Evolutionary conservation across 2,797 vertebrate genomes (phyloP).

Genomic region (Rhinogobio ventralis): DNA sequence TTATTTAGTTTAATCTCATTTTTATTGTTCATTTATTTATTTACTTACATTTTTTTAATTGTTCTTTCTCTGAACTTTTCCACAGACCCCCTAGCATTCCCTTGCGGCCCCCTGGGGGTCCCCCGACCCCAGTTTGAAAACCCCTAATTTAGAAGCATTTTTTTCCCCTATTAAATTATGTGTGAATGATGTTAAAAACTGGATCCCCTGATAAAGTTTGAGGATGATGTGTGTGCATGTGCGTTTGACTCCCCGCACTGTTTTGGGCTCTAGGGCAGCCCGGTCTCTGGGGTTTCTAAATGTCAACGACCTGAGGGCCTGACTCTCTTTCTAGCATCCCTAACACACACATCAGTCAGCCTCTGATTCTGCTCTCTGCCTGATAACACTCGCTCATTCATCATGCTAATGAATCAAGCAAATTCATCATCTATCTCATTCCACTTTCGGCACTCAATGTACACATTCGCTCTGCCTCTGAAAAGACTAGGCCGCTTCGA

Average conservation of each 20-base stretch:
- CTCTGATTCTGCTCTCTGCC: slow-evolving; percentile 61
- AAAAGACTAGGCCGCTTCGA: slow-evolving; percentile 28
- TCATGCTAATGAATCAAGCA: slow-evolving; percentile 63
- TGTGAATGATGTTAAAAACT: slow-evolving; percentile 26
- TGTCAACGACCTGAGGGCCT: slow-evolving; percentile 78
- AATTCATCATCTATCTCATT: slow-evolving; percentile 62
- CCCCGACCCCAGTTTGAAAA: background rate
- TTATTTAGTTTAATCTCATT: background rate
- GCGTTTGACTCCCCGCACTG: slow-evolving; percentile 52
- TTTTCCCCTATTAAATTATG: background rate
- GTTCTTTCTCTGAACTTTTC: background rate
- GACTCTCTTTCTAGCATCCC: slow-evolving; percentile 70
- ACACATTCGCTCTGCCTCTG: slow-evolving; percentile 49
- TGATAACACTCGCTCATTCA: slow-evolving; percentile 64
- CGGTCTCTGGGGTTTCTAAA: slow-evolving; percentile 74
- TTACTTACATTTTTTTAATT: background rate
- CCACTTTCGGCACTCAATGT: slow-evolving; percentile 55
- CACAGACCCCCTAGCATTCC: background rate
- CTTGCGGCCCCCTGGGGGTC: background rate
- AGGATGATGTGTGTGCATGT: slow-evolving; percentile 58
- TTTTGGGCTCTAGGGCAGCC: slow-evolving; percentile 66
- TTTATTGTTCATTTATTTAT: background rate
- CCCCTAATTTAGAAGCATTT: slow-evolving; percentile 11
- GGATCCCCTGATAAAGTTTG: slow-evolving; percentile 35
- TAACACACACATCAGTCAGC: slow-evolving; percentile 62